Evolutionary conservation across 2,797 vertebrate species (phyloP), one percentile per base, ranked within the genome.

Genomic region (Menidia menidia): DNA sequence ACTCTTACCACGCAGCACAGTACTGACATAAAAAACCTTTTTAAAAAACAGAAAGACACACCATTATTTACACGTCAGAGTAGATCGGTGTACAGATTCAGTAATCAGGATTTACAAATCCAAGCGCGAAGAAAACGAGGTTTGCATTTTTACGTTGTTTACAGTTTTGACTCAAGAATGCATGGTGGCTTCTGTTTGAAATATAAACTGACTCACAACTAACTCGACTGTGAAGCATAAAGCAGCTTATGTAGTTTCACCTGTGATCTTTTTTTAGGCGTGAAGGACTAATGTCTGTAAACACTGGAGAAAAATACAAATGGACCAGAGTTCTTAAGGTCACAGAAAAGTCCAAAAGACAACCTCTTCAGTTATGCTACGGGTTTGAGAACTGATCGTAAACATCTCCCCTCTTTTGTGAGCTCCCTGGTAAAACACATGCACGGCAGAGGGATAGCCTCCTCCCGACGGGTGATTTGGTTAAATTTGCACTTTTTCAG

Each of bases 371-470:
- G 79, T 95, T 93, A 99, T 81, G 97, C 95, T 75, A 99, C 97
- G 44, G 97, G 97, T 90, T 97, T 99, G 89, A 99, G 94, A 74
- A 99, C 97, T 0, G 98, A 98, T 70, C 97, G 96, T 75, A 99
- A 93, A 4, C 97, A 98, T 19, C 96, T 94, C 55, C 98, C 97
- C 90, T 97, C 97, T 80, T 96, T 98, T 3, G 97, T 99, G 77
- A 99, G 97, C 87, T 99, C 98, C 72, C 97, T 92, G 16, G 98
- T 98, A 87, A 99, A 97, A 71, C 98, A 98, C 98, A 99, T 99
- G 85, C 98, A 99, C 0, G 98, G 98, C 87, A 99, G 88, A 0
- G 98, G 98, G 67, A 99, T 90, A 0, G 98, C 98, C 75, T 99
- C 98, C 73, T 98, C 96, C 32, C 95, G 93, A 1, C 94, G 96